Evolutionary conservation across 2,113 vertebrate species (phyloP).

Genomic region (Crotalus horridus): DNA sequence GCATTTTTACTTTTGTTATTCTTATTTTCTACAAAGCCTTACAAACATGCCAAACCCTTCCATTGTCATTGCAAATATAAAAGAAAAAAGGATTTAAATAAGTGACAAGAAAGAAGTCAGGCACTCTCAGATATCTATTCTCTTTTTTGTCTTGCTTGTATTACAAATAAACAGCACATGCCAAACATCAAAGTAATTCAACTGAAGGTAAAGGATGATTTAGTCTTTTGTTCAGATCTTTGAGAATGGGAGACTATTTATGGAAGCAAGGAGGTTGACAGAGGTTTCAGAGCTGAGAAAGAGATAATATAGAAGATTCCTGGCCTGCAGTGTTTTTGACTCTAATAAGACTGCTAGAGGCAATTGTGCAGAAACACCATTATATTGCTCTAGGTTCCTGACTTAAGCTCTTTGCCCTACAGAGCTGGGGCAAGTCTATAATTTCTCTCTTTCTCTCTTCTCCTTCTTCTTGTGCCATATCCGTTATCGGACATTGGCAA

Average conservation of each 20-base stretch:
- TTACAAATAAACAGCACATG: not conserved
- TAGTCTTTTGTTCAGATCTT: not conserved
- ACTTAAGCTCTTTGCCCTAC: not conserved
- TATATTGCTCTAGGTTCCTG: not conserved
- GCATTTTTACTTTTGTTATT: not conserved
- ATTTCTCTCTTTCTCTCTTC: not conserved
- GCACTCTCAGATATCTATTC: not conserved
- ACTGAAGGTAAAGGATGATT: not conserved
- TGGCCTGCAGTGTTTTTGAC: not conserved
- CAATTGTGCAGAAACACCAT: not conserved
- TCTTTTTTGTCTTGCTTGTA: not conserved
- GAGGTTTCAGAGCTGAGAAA: not conserved
- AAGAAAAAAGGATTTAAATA: not conserved
- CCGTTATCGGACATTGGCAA: no score
- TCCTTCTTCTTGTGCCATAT: not conserved
- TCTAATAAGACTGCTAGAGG: not conserved
- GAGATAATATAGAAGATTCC: not conserved
- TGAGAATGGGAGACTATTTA: not conserved
- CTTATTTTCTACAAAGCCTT: not conserved
- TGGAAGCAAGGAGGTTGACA: not conserved
- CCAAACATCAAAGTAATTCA: not conserved
- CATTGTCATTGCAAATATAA: not conserved
- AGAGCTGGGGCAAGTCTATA: not conserved
- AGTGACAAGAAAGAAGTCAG: not conserved
- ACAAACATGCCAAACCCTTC: not conserved